Evolutionary conservation across 2,888 invertebrate species (phyloP).

Genomic region (Caenorhabditis sinica): DNA sequence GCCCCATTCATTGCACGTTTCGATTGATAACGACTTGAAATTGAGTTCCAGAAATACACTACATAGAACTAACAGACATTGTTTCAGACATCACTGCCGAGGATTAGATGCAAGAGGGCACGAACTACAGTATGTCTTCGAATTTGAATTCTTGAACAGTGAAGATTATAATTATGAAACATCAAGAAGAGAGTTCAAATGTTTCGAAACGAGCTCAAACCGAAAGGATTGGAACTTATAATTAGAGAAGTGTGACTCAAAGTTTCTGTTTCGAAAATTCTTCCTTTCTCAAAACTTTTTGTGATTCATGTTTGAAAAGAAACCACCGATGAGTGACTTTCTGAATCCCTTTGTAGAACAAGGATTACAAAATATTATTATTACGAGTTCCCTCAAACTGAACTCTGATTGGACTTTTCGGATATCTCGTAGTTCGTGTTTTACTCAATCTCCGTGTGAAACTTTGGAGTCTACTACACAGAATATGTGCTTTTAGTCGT

Average conservation of each 20-base stretch:
- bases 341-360: too few species aligned
- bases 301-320: background rate
- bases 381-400: background rate
- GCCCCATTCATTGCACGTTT: slow-evolving; percentile 4
- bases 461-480: background rate
- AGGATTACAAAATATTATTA: background rate
- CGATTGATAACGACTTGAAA: slow-evolving; percentile 17
- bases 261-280: background rate
- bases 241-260: background rate
- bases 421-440: background rate
- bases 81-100: slow-evolving; percentile 26
- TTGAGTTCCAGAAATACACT: slow-evolving; percentile 30
- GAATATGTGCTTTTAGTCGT: background rate
- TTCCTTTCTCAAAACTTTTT: background rate
- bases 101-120: background rate
- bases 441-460: slow-evolving; percentile 2
- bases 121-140: slow-evolving; percentile 3
- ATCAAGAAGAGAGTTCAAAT: slow-evolving; percentile 22
- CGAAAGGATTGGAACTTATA: background rate
- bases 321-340: too few species aligned
- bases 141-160: background rate
- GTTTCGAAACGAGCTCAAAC: slow-evolving; percentile 6
- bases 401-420: background rate
- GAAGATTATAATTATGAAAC: slow-evolving; percentile 8
- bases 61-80: slow-evolving; percentile 13